phyloP scores from a whole-genome alignment of 2,888 invertebrate genomes.

The Gastrophysa polygoni region DNA sequence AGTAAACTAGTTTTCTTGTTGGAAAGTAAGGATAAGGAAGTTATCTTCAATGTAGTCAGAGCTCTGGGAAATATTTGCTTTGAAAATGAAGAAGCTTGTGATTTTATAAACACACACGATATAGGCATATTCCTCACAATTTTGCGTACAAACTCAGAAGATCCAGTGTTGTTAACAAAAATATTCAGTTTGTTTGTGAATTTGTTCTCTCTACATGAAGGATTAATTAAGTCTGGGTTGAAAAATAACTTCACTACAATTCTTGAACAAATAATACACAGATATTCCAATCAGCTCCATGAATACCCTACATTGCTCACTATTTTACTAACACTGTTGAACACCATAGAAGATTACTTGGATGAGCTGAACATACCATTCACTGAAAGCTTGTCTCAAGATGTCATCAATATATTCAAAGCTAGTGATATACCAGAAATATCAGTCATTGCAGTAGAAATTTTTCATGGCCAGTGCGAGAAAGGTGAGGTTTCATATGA shows the following conservation, averaged over 20 bases:
- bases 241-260: constrained; percentile 63
- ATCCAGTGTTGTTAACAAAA: constrained; percentile 59
- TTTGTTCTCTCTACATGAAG: constrained; percentile 75
- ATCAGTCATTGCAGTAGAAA: constrained; percentile 77
- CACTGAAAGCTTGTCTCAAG: constrained; percentile 48
- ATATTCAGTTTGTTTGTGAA: constrained; percentile 80
- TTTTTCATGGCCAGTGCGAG: constrained; percentile 77
- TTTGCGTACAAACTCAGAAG: constrained; percentile 41
- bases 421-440: constrained; percentile 73
- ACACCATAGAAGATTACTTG: constrained; percentile 68
- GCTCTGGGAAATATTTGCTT: constrained; percentile 90
- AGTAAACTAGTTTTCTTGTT: constrained; percentile 65
- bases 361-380: constrained; percentile 60
- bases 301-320: constrained; percentile 64
- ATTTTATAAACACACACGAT: constrained; percentile 56
- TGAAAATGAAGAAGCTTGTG: constrained; percentile 76
- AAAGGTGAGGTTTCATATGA: constrained; percentile 63
- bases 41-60: constrained; percentile 75
- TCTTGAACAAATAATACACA: constrained; percentile 61
- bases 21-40: constrained; percentile 61
- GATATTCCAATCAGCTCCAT: constrained; percentile 58
- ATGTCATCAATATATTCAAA: constrained; percentile 67
- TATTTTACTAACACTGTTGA: constrained; percentile 65
- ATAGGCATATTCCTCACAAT: constrained; percentile 47
- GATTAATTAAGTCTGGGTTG: constrained; percentile 66